Conservation (phyloP, 1,140 invertebrate species). For the Zaprionus inermis region DNA sequence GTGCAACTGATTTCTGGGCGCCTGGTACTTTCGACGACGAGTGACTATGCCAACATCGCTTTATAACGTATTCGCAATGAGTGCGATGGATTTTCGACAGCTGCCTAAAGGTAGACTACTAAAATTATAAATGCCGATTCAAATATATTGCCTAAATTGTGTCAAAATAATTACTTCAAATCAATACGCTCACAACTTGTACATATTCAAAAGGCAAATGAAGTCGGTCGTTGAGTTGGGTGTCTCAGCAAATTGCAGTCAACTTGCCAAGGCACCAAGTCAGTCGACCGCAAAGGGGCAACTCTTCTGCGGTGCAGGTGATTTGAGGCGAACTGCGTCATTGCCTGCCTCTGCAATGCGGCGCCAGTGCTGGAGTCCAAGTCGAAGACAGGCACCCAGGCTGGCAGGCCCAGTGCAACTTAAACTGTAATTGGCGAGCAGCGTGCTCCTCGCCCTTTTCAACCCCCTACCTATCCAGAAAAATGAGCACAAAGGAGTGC, state of each 20-base stretch:
- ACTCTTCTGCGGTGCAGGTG: conserved; percentile 42
- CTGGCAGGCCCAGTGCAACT: conserved; percentile 36
- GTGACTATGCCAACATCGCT: too few species aligned
- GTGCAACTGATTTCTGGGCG: too few species aligned
- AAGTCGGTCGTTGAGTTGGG: conserved; percentile 37
- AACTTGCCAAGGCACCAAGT: conserved; percentile 42
- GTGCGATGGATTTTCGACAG: background rate
- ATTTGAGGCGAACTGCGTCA: conserved; percentile 34
- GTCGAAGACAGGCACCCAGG: conserved; percentile 31
- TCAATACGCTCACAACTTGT: conserved; percentile 53
- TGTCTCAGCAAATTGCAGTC: conserved; percentile 55
- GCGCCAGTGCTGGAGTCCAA: conserved; percentile 34
- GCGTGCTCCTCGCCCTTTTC: background rate
- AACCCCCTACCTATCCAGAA: conserved; percentile 13
- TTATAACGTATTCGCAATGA: background rate
- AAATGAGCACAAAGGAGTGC: conserved; percentile 28
- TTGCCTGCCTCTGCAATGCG: conserved; percentile 65
- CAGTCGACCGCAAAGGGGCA: conserved; percentile 62
- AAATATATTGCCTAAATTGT: conserved; percentile 14
- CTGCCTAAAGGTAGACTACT: conserved; percentile 51
- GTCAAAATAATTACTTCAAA: conserved; percentile 61
- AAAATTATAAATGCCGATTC: too few species aligned
- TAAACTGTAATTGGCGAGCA: conserved; percentile 69
- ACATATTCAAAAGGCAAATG: conserved; percentile 17
- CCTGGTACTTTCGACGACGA: too few species aligned